phyloP scores from a whole-genome alignment of 2,113 vertebrate species.

The Pterophyllum scalare region DNA sequence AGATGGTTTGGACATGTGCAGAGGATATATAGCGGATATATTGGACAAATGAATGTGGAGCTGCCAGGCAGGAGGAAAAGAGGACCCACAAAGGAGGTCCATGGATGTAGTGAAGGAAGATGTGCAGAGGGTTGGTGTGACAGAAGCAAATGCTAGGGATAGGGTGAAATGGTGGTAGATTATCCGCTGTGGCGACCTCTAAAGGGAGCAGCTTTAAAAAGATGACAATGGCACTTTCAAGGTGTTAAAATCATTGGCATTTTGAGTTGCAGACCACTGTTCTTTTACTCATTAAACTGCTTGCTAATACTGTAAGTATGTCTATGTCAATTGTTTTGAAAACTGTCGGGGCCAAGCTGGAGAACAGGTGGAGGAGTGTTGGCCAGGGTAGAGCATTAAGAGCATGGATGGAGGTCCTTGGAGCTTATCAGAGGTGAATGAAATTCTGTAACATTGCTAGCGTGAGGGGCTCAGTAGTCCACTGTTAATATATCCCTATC shows the following conservation, averaged over 20 bases:
- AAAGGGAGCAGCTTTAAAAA: background rate
- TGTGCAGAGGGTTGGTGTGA: background rate
- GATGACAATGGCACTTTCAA: background rate
- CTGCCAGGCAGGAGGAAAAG: background rate
- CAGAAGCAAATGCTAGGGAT: background rate
- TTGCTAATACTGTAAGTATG: conserved; percentile 11
- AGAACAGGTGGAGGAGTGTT: conserved; percentile 41
- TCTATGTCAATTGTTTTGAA: conserved; percentile 21
- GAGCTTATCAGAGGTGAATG: conserved; percentile 40
- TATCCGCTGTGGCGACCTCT: background rate
- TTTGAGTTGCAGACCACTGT: background rate
- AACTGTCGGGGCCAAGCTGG: conserved; percentile 24
- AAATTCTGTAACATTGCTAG: conserved; percentile 26
- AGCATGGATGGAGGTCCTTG: conserved; percentile 38
- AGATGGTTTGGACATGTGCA: no score
- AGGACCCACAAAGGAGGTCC: no score
- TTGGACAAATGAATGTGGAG: background rate
- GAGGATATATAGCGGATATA: background rate
- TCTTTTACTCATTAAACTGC: conserved; percentile 19
- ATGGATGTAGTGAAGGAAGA: background rate
- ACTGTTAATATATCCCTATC: conserved; percentile 39
- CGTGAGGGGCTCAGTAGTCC: conserved; percentile 5
- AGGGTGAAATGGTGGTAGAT: background rate
- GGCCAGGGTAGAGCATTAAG: conserved; percentile 46
- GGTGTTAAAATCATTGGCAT: background rate